phyloP scores from a whole-genome alignment of 2,797 vertebrate species.

The Muscicapa comitata region DNA sequence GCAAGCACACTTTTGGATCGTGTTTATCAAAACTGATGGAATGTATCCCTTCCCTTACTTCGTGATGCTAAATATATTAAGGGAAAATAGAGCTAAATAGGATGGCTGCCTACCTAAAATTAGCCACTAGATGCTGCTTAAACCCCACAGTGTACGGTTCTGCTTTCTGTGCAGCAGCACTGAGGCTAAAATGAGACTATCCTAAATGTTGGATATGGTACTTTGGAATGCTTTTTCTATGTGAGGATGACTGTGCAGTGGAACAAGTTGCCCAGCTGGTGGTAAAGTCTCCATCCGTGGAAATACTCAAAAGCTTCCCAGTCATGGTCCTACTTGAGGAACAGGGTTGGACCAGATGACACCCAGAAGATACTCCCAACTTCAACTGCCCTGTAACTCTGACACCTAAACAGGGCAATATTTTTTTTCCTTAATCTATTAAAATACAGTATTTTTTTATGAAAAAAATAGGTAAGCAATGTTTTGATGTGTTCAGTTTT shows the following conservation, averaged over 20 bases:
- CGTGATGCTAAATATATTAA: background rate
- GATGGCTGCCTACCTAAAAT: slow-evolving; percentile 20
- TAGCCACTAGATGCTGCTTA: slow-evolving; percentile 67
- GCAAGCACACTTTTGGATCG: background rate
- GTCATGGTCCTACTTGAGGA: background rate
- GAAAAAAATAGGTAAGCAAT: background rate
- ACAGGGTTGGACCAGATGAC: background rate
- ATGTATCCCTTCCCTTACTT: background rate
- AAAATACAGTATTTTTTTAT: background rate
- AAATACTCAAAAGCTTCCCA: background rate
- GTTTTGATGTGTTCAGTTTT: background rate
- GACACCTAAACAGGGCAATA: background rate
- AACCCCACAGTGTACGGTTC: background rate
- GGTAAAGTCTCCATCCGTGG: background rate
- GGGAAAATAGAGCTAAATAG: background rate
- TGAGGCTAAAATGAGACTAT: background rate
- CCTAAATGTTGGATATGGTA: background rate
- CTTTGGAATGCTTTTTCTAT: background rate
- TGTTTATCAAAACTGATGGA: background rate
- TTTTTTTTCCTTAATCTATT: background rate
- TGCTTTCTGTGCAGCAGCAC: background rate
- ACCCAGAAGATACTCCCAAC: background rate
- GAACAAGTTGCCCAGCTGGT: background rate
- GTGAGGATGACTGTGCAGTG: background rate
- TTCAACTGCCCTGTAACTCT: background rate